Evolutionary conservation across 2,797 vertebrate genomes (phyloP).

Genomic region (Acrossocheilus wenchowensis): DNA sequence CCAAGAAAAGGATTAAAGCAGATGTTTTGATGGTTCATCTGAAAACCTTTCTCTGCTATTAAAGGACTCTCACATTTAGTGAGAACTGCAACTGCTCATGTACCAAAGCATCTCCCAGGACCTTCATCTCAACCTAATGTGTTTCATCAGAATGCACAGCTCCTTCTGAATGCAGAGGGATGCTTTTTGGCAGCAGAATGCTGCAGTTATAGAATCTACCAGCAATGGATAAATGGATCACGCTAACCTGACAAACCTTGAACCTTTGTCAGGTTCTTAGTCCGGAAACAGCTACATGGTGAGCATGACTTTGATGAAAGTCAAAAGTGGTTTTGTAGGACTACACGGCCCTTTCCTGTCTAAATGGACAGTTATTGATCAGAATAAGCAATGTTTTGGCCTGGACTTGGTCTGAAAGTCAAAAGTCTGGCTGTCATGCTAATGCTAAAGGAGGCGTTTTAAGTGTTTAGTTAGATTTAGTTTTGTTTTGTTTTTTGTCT

Average conservation of each 20-base stretch:
- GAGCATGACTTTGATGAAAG: neutral
- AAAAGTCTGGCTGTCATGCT: neutral
- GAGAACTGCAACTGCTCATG: conserved; percentile 55
- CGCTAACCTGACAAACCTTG: neutral
- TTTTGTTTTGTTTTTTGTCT: neutral
- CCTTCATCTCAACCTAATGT: conserved; percentile 44
- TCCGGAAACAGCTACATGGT: neutral
- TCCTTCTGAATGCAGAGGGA: neutral
- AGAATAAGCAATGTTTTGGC: neutral
- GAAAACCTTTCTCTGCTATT: conserved; percentile 57
- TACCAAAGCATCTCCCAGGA: conserved; percentile 39
- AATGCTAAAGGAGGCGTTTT: neutral
- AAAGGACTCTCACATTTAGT: conserved; percentile 45
- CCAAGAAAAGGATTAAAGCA: conserved; percentile 45
- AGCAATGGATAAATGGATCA: neutral
- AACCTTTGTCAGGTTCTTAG: neutral
- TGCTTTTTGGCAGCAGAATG: neutral
- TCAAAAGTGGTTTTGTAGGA: conserved; percentile 4
- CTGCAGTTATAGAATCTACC: neutral
- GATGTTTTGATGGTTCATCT: conserved; percentile 57
- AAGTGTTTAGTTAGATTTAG: neutral
- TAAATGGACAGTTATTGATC: conserved; percentile 11
- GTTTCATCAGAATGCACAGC: neutral
- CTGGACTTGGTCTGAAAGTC: neutral
- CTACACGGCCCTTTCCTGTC: neutral